Base-by-base conservation (phyloP, 2,888 invertebrate species). In the Pyrochroa serraticornis region DNA sequence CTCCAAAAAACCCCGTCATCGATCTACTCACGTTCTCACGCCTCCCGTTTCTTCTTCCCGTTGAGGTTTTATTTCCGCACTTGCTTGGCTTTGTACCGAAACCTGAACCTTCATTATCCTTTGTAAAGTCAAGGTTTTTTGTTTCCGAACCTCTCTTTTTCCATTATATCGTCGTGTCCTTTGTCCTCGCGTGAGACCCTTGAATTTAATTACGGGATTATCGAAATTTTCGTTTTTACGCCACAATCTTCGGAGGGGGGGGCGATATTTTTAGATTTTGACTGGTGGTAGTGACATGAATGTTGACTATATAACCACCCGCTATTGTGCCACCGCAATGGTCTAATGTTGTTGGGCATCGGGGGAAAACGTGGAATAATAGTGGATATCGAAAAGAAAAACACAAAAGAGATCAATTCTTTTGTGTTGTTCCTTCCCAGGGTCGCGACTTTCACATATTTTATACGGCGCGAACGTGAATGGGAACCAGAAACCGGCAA, bases 401-500 rank as follows among this genome's bases (percentile, higher is more conserved):
- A 36, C 7, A 58, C 52, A 59, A 55, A 55, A 55, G 50, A 55
- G 39, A 59, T 54, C 47, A 45, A 32, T 39, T 32, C 53, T 57
- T 41, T 51, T 45, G 50, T 57, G 51, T 58, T 30, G 13, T 35
- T 14, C 9, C 58, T 58, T 58, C 58, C 54, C 58, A 58, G 58
- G 58, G 58, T 58, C 58, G 58, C 49, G 49, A 58, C 58, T 58
- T 58, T 58, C 58, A 54, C 54, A 58, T 58, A 54, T 58, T 50
- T 49, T 34, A 47, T 41, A 43, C 42, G 41, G 49, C 32, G 43
- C 41, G 36, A 31, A 42, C 35, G 50, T 47, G 30, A 32, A 55
- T 55, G 49, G 50, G 50, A 45, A 43, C 48, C 35, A 36, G 42
- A 46, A 42, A 42, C 42, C 39, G 48, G 34, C 44, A n/a, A 31